Percentiles rank a stretch among this genome's conserved stretches.
phyloP scores from a whole-genome alignment of 2,113 vertebrate genomes.

The Terrapene triunguis region DNA sequence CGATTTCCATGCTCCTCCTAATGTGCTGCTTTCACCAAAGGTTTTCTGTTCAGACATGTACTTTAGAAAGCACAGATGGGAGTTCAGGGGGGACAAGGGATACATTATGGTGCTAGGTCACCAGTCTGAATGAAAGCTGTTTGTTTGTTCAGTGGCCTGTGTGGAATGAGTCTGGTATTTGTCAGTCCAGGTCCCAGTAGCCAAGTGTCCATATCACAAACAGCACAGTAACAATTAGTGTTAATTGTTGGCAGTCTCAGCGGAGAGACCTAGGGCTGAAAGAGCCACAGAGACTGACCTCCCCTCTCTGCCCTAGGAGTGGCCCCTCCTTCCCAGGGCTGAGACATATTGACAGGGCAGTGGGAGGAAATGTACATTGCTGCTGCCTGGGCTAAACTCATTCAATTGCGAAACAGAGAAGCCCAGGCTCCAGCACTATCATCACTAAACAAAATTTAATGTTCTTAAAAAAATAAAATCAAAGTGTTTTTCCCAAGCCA shows the following conservation, averaged over 20 bases:
- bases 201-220: neutral
- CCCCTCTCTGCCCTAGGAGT: neutral
- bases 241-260: neutral
- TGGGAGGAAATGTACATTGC: neutral
- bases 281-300: neutral
- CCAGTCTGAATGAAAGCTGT: neutral
- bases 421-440: slow-evolving; percentile 17
- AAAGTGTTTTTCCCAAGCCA: neutral
- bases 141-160: neutral
- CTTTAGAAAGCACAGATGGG: neutral
- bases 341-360: neutral
- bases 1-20: neutral
- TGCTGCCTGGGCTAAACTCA: neutral
- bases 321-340: neutral
- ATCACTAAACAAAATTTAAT: neutral
- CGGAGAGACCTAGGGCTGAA: neutral
- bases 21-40: neutral
- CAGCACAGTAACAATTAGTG: neutral
- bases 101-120: neutral
- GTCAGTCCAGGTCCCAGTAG: neutral
- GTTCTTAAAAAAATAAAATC: neutral
- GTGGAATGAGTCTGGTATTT: neutral
- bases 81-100: neutral
- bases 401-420: neutral
- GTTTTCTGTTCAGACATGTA: neutral